Conservation (phyloP, 2,888 invertebrate genomes). For the Junonia oenone region DNA sequence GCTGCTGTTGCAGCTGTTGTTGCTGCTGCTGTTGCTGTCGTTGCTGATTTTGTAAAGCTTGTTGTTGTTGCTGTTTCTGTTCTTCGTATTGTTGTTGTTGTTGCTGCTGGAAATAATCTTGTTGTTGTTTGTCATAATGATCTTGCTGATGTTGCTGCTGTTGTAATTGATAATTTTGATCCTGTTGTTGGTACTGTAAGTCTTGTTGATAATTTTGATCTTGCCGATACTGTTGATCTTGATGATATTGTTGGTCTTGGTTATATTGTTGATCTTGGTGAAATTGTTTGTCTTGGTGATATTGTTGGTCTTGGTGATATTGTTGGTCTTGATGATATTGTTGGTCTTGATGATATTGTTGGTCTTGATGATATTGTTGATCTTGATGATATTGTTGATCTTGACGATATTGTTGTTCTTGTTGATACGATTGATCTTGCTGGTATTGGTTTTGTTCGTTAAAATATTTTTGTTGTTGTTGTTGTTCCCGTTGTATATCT, state of each 20-base stretch:
- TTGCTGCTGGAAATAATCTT: conserved; percentile 36
- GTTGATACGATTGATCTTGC: conserved; percentile 32
- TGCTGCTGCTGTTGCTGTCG: conserved; percentile 40
- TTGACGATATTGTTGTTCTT: conserved; percentile 34
- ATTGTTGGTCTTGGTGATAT: conserved; percentile 27
- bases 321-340: conserved; percentile 31
- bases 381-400: conserved; percentile 33
- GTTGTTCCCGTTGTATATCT: conserved; percentile 34
- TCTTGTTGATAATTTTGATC: conserved; percentile 21
- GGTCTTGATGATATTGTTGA: conserved; percentile 34
- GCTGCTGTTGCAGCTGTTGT: conserved; percentile 41
- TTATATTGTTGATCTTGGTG: conserved; percentile 33
- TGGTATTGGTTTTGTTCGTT: conserved; percentile 30
- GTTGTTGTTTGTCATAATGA: conserved; percentile 37
- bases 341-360: conserved; percentile 31
- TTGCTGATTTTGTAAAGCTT: conserved; percentile 38
- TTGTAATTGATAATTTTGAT: conserved; percentile 34
- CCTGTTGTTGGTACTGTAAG: conserved; percentile 36
- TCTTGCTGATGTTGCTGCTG: conserved; percentile 34
- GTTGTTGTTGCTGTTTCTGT: conserved; percentile 38
- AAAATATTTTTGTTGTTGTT: conserved; percentile 36
- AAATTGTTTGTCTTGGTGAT: conserved; percentile 35
- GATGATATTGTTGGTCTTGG: conserved; percentile 32
- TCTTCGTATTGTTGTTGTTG: conserved; percentile 35
- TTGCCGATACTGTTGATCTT: conserved; percentile 34